Evolutionary conservation across 2,797 vertebrate species (phyloP), one percentile per base, ranked within the genome.

Genomic region (Tympanoctomys barrerae): DNA sequence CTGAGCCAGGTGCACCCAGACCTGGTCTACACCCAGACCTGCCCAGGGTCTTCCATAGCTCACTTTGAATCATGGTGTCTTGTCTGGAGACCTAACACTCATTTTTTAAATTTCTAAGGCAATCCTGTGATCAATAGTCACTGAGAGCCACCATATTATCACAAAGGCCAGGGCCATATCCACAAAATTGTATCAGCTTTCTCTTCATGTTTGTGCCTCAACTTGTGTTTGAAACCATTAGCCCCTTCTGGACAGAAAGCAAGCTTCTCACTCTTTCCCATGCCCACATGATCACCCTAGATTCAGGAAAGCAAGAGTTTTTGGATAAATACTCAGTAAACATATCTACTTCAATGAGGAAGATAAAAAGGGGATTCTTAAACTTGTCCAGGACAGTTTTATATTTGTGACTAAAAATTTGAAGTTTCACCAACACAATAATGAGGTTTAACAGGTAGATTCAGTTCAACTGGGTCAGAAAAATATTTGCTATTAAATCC

Each of bases 371-470:
- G 86, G 5, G 59, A 68, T 70, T 22, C 22, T 83, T 62, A 61
- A 90, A 86, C 46, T 79, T 83, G 52, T 85, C 81, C 64, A 31
- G 39, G 52, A 87, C 61, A 3, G 24, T 79, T 80, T 85, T 91
- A 19, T 19, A 52, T 71, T 92, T 61, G 46, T 66, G 84, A 80
- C 49, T 89, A 79, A 66, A 75, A 83, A 91, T 54, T 33, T 85
- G 31, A 90, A 28, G 6, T 54, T 83, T 54, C 93, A 75, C 82
- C 89, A 83, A 86, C 24, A 59, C 18, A 11, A n/a, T 95, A 91
- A 94, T 89, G 78, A 96, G 82, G 68, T 39, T 11, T 91, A 90
- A 79, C 91, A 96, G 83, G 84, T 96, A 95, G 87, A 42, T 79
- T 90, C 59, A 57, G 21, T 95, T 95, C 91, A 92, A 42, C 85